Conservation (phyloP, 2,113 vertebrate species). For the Holacanthus passer region DNA sequence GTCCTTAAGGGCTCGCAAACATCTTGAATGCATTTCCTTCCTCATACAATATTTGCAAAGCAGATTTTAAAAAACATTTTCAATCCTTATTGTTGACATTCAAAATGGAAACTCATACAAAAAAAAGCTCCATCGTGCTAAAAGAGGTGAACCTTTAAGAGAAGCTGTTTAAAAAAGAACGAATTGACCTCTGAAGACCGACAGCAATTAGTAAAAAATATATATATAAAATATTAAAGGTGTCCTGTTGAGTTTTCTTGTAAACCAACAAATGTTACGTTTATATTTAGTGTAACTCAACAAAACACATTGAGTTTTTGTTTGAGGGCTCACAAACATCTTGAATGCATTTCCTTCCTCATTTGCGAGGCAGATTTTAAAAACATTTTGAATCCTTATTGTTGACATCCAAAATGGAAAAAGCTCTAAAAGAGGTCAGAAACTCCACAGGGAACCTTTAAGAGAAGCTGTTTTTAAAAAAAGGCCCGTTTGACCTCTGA, state of each 20-base stretch:
- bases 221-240: neutral
- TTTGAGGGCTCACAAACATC: neutral
- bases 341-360: neutral
- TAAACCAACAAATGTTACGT: neutral
- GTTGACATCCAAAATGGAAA: neutral
- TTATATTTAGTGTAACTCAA: neutral
- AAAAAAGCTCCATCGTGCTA: neutral
- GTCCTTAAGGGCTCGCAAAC: neutral
- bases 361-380: neutral
- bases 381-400: neutral
- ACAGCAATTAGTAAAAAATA: no score
- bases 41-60: neutral
- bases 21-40: neutral
- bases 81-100: neutral
- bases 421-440: neutral
- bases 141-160: neutral
- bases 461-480: neutral
- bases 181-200: neutral
- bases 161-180: neutral
- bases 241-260: slow-evolving; percentile 1
- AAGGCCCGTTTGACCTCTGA: neutral
- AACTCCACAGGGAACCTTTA: neutral
- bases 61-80: neutral
- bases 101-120: no score
- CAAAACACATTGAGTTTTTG: neutral